Evolutionary conservation across 2,797 vertebrate species (phyloP).

Genomic region (Tolypeutes matacus): DNA sequence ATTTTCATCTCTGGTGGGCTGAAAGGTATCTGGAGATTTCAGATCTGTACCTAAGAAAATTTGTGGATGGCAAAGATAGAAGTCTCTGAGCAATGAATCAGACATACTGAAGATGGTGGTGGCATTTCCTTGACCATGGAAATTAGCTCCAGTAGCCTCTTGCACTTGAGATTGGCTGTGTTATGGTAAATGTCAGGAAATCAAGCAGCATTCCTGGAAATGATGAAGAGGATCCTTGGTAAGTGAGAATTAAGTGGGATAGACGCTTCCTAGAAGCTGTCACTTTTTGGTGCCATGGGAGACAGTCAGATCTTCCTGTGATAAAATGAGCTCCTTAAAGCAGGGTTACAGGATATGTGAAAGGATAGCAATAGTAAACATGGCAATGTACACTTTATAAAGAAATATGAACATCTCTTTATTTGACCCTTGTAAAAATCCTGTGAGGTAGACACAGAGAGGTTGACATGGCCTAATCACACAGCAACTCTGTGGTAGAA

Average conservation of each 20-base stretch:
- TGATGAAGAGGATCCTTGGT: not conserved
- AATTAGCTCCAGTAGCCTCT: not conserved
- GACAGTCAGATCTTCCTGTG: not conserved
- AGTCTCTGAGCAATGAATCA: not conserved
- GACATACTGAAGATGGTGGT: not conserved
- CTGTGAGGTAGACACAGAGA: not conserved
- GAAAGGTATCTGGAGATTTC: not conserved
- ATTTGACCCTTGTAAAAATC: not conserved
- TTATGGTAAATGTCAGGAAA: not conserved
- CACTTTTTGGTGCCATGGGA: not conserved
- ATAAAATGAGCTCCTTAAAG: not conserved
- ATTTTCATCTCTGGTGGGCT: not conserved
- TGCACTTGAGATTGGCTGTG: not conserved
- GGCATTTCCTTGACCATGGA: not conserved
- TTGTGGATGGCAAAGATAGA: not conserved
- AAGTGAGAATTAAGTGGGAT: not conserved
- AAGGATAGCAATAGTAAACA: not conserved
- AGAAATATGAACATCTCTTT: not conserved
- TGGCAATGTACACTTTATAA: not conserved
- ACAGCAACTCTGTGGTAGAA: not conserved
- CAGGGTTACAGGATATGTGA: not conserved
- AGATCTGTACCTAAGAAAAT: not conserved
- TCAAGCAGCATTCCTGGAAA: not conserved
- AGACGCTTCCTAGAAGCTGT: not conserved
- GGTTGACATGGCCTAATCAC: not conserved